Percentiles rank a stretch among this genome's conserved stretches.
Evolutionary conservation across 2,888 invertebrate genomes (phyloP).

Genomic region (Tridacna gigas): DNA sequence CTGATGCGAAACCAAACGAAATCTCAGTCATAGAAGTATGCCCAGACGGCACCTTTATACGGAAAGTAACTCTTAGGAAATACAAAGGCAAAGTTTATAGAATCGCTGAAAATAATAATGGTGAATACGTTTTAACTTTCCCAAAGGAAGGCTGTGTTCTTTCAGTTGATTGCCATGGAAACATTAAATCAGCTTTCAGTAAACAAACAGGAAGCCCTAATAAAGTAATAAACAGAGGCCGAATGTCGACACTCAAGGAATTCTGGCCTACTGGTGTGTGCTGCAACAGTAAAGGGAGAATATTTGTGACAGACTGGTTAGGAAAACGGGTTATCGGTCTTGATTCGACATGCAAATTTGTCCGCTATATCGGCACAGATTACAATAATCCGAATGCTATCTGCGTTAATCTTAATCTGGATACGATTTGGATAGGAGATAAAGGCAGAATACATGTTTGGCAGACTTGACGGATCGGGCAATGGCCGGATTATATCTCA

Average conservation of each 20-base stretch:
- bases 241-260: not conserved
- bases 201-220: constrained; percentile 10
- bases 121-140: constrained; percentile 42
- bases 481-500: not conserved
- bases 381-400: constrained; percentile 46
- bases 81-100: constrained; percentile 51
- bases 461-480: constrained; percentile 9
- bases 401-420: constrained; percentile 9
- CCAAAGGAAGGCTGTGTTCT: constrained; percentile 47
- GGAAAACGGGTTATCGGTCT: constrained; percentile 39
- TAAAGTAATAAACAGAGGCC: not conserved
- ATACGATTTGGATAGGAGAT: constrained; percentile 41
- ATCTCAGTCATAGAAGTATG: constrained; percentile 37
- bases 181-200: constrained; percentile 22
- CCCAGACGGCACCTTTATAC: constrained; percentile 23
- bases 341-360: constrained; percentile 31
- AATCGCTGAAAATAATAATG: constrained; percentile 41
- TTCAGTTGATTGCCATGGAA: constrained; percentile 28
- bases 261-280: constrained; percentile 54
- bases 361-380: constrained; percentile 27
- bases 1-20: constrained; percentile 30
- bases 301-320: constrained; percentile 45
- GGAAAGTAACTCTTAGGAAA: constrained; percentile 22
- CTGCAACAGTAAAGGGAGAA: constrained; percentile 34
- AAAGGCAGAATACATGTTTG: constrained; percentile 45